Conservation (phyloP, 2,797 vertebrate genomes). For the Bradypus variegatus region DNA sequence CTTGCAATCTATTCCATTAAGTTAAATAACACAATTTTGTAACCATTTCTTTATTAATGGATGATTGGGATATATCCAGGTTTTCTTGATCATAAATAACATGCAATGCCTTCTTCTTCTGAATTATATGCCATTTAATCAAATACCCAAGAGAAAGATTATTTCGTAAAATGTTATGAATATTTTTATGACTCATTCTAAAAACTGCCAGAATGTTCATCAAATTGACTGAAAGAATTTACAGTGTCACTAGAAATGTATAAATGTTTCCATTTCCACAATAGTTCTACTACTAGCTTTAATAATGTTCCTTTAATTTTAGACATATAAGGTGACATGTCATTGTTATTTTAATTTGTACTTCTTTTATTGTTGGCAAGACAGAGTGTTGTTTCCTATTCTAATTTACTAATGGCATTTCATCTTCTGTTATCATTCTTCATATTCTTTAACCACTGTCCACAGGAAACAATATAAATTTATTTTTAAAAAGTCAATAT, state of each 20-base stretch:
- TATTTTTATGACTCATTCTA: constrained; percentile 46
- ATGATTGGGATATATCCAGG: constrained; percentile 24
- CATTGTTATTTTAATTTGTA: constrained; percentile 39
- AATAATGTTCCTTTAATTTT: constrained; percentile 48
- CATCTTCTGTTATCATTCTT: constrained; percentile 39
- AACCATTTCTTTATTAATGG: constrained; percentile 16
- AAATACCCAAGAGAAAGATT: constrained; percentile 33
- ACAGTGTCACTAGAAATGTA: constrained; percentile 28
- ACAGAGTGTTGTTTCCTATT: constrained; percentile 2
- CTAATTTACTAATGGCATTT: constrained; percentile 51
- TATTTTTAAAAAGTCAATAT: not conserved
- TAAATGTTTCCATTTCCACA: constrained; percentile 50
- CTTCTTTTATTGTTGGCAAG: constrained; percentile 37
- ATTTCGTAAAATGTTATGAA: constrained; percentile 40
- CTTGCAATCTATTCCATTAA: constrained; percentile 18
- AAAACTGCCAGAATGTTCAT: constrained; percentile 49
- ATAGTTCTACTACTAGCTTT: constrained; percentile 22
- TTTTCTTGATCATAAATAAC: constrained; percentile 49
- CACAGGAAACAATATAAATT: constrained; percentile 5
- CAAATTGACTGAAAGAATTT: constrained; percentile 50
- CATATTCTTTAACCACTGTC: constrained; percentile 3
- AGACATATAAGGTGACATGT: constrained; percentile 20
- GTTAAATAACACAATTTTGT: constrained; percentile 34
- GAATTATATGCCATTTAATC: constrained; percentile 40
- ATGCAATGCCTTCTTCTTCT: constrained; percentile 28